phyloP scores from a whole-genome alignment of 1,140 invertebrate genomes.

The Aphaenogaster rudis region DNA sequence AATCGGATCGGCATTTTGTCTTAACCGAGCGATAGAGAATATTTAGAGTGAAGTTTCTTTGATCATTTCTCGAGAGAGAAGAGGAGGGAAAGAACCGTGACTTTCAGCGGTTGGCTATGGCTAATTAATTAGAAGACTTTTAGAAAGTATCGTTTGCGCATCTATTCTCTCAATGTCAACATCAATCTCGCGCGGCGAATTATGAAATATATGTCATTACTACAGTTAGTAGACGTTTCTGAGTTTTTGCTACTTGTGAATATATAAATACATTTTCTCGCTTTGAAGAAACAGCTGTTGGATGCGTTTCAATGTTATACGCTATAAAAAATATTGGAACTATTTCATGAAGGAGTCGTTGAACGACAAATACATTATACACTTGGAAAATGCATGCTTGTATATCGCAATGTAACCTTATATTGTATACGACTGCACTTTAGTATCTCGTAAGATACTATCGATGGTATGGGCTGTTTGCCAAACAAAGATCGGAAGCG shows the following conservation, averaged over 20 bases:
- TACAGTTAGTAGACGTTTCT: background rate
- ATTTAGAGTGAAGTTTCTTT: slow-evolving; percentile 35
- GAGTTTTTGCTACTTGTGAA: background rate
- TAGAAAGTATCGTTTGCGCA: background rate
- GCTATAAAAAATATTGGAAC: background rate
- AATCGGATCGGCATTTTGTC: background rate
- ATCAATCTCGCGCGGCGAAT: background rate
- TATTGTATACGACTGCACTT: background rate
- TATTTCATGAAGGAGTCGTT: background rate
- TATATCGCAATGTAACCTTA: background rate
- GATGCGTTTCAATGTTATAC: background rate
- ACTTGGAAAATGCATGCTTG: background rate
- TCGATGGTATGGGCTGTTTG: slow-evolving; percentile 24
- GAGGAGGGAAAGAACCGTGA: background rate
- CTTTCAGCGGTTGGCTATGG: background rate
- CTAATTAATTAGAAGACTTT: slow-evolving; percentile 38
- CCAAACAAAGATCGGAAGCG: slow-evolving; percentile 34
- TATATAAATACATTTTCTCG: background rate
- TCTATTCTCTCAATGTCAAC: background rate
- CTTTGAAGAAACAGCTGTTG: background rate
- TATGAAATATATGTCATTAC: background rate
- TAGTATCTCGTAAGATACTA: slow-evolving; percentile 18
- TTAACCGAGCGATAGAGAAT: background rate
- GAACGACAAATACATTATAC: background rate
- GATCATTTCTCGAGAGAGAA: background rate